These are phyloP conservation scores for Rhinichthys klamathensis DNA, from an alignment of 2,113 vertebrate genomes.

Conservation along the genomic window DNA sequence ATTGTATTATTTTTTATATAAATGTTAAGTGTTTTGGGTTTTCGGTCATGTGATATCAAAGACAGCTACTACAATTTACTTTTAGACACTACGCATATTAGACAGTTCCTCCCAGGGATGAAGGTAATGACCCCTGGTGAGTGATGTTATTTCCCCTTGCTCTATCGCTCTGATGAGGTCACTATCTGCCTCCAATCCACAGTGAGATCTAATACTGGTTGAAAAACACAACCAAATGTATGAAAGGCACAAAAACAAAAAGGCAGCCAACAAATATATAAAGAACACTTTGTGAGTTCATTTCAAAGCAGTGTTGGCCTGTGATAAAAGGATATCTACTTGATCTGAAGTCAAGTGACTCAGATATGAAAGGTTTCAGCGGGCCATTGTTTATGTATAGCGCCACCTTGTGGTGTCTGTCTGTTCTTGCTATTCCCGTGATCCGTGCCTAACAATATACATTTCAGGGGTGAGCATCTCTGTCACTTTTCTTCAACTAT, in stretches of 20 bases:
- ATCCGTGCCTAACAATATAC: too few relatives aligned
- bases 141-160: conserved; percentile 32
- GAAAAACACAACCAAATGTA: conserved; percentile 43
- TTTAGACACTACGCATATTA: neutral
- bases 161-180: conserved; percentile 38
- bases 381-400: conserved; percentile 4
- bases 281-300: conserved; percentile 49
- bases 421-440: neutral
- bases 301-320: conserved; percentile 47
- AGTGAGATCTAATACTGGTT: conserved; percentile 27
- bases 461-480: neutral
- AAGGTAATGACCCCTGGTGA: conserved; percentile 1
- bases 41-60: neutral
- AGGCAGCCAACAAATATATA: conserved; percentile 55
- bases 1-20: too few relatives aligned
- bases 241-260: conserved; percentile 46
- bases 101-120: neutral
- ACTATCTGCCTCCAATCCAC: conserved; percentile 25
- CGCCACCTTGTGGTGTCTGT: conserved; percentile 32
- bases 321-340: conserved; percentile 49
- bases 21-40: too few relatives aligned
- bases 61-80: too few relatives aligned
- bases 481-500: neutral
- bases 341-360: conserved; percentile 42
- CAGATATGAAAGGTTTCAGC: neutral